phyloP scores from a whole-genome alignment of 1,140 invertebrate species.

The Drosophila novamexicana region DNA sequence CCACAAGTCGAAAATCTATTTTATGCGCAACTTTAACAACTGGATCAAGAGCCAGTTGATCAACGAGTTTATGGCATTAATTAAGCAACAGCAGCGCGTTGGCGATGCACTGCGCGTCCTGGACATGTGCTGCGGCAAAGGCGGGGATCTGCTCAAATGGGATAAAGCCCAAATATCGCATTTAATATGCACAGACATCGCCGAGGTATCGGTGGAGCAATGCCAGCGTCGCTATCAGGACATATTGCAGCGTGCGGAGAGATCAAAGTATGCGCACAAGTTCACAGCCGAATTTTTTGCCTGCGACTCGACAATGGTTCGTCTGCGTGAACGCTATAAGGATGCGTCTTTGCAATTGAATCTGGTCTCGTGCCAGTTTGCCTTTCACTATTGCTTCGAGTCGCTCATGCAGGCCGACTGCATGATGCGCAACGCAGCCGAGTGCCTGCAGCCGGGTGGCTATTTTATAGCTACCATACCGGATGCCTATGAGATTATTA shows the following conservation, averaged over 20 bases:
- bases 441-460: slow-evolving; percentile 94
- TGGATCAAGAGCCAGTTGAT: slow-evolving; percentile 99
- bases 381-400: slow-evolving; percentile 98
- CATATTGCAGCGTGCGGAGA: slow-evolving; percentile 82
- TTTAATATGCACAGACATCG: slow-evolving; percentile 98
- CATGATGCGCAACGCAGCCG: slow-evolving; percentile 96
- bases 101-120: slow-evolving; percentile 87
- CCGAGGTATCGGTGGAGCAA: slow-evolving; percentile 95
- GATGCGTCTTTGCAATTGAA: slow-evolving; percentile 93
- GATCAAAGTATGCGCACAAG: slow-evolving; percentile 82
- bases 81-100: slow-evolving; percentile 87
- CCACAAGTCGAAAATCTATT: slow-evolving; percentile 94
- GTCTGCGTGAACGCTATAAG: slow-evolving; percentile 89
- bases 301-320: slow-evolving; percentile 95
- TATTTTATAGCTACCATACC: slow-evolving; percentile 99
- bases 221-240: slow-evolving; percentile 90
- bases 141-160: slow-evolving; percentile 98
- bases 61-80: slow-evolving; percentile 88
- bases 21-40: slow-evolving; percentile 99
- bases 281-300: slow-evolving; percentile 96
- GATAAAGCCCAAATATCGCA: slow-evolving; percentile 92
- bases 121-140: slow-evolving; percentile 96
- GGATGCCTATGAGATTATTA: slow-evolving; percentile 95
- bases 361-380: slow-evolving; percentile 98
- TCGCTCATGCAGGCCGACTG: slow-evolving; percentile 94